Percentiles rank a stretch among this genome's conserved stretches.
Evolutionary conservation across 2,797 vertebrate genomes (phyloP).

Genomic region (Rhinella marina): DNA sequence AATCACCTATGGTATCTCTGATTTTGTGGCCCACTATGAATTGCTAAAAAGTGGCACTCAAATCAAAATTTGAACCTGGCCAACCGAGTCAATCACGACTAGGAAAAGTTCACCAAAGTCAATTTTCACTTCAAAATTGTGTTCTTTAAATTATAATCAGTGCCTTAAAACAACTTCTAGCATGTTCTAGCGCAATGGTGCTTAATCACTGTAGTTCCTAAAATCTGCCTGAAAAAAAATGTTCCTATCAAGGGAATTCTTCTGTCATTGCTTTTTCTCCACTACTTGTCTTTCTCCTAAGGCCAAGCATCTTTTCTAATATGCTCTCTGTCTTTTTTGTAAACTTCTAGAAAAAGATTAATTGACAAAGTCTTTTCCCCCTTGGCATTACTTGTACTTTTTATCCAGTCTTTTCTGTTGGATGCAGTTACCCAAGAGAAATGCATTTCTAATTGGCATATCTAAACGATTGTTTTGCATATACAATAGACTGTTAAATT

Average conservation of each 20-base stretch:
- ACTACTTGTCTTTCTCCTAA: slow-evolving; percentile 13
- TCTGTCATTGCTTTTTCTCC: slow-evolving; percentile 5
- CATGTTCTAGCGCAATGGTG: not conserved
- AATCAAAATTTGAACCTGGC: too few species aligned
- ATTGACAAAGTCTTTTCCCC: slow-evolving; percentile 15
- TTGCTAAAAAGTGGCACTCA: not conserved
- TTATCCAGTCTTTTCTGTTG: slow-evolving; percentile 4
- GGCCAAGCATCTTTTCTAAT: slow-evolving; percentile 10
- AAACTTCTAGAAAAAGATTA: slow-evolving; percentile 31
- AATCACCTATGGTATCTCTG: not conserved
- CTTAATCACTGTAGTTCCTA: not conserved
- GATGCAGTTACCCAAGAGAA: slow-evolving; percentile 27
- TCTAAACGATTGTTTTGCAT: slow-evolving; percentile 10
- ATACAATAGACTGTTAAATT: slow-evolving; percentile 17
- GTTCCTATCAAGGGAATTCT: not conserved
- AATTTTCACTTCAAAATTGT: not conserved
- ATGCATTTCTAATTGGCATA: slow-evolving; percentile 21
- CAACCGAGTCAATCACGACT: too few species aligned
- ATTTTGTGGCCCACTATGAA: too few species aligned
- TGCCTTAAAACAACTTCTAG: not conserved
- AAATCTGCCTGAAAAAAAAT: slow-evolving; percentile 1
- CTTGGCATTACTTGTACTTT: slow-evolving; percentile 25
- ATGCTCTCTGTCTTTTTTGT: slow-evolving; percentile 11
- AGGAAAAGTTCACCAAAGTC: not conserved
- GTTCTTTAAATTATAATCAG: not conserved